Percentiles rank a stretch among this genome's conserved stretches.
Conservation (phyloP, 2,797 vertebrate genomes). For the Orestias chungarensis region DNA sequence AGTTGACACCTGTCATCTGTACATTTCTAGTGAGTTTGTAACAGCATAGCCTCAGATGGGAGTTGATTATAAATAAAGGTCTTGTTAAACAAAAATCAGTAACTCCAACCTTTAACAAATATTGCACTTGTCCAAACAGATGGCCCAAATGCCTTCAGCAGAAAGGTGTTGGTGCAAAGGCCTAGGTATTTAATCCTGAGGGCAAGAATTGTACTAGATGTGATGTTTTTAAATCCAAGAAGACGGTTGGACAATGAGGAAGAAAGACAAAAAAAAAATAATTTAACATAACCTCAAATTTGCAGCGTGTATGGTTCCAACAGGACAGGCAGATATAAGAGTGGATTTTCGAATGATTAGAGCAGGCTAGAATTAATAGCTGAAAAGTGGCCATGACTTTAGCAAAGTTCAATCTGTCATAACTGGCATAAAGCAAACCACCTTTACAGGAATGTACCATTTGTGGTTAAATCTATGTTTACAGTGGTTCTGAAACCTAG, state of each 20-base stretch:
- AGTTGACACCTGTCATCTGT: too few relatives aligned
- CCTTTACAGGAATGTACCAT: not conserved
- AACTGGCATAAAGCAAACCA: not conserved
- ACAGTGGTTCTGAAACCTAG: not conserved
- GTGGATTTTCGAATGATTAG: not conserved
- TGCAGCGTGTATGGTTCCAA: not conserved
- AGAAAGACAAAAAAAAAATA: not conserved
- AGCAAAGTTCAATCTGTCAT: not conserved
- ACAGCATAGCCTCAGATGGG: too few relatives aligned
- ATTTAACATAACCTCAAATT: not conserved
- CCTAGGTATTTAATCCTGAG: not conserved
- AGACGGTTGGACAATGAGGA: not conserved
- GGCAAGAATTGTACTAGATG: not conserved
- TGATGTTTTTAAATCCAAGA: not conserved
- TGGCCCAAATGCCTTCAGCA: not conserved
- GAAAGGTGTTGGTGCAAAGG: not conserved
- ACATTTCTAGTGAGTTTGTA: too few relatives aligned
- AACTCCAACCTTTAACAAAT: not conserved
- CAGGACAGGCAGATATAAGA: not conserved
- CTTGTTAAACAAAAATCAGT: not conserved
- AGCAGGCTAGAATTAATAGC: not conserved
- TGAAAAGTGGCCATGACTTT: not conserved
- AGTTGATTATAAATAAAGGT: not conserved
- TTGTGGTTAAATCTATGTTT: not conserved
- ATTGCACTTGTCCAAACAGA: not conserved